Evolutionary conservation across 2,113 vertebrate genomes (phyloP).

Genomic region (Abramis brama): DNA sequence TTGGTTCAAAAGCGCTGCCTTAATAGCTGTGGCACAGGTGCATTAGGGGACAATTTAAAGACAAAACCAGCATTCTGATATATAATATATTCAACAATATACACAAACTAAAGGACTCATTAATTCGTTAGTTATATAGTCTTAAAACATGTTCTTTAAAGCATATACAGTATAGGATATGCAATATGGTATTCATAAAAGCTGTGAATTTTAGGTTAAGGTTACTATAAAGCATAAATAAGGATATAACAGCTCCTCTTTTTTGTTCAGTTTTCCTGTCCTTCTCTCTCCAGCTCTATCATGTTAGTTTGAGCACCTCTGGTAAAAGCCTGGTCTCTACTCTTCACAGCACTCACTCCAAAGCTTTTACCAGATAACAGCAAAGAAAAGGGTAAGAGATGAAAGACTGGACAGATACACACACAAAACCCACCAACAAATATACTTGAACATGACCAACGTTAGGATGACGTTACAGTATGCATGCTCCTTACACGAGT

Average conservation of each 20-base stretch:
- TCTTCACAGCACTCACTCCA: slow-evolving; percentile 65
- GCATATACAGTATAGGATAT: background rate
- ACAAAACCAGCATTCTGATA: no score
- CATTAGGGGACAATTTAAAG: no score
- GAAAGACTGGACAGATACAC: slow-evolving; percentile 31
- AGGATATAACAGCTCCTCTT: background rate
- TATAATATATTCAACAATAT: background rate
- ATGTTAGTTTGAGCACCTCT: slow-evolving; percentile 67
- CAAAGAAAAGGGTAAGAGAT: slow-evolving; percentile 54
- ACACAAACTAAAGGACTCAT: background rate
- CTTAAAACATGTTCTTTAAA: slow-evolving; percentile 6
- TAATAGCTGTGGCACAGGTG: no score
- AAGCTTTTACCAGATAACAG: slow-evolving; percentile 65
- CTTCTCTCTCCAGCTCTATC: slow-evolving; percentile 55
- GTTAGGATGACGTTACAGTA: slow-evolving; percentile 22
- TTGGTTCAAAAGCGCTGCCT: no score
- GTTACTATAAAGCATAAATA: background rate
- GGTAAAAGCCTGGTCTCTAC: slow-evolving; percentile 69
- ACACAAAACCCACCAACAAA: slow-evolving; percentile 15
- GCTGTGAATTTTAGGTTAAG: background rate
- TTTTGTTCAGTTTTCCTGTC: slow-evolving; percentile 39
- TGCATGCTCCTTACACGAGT: slow-evolving; percentile 1
- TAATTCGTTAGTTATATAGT: background rate
- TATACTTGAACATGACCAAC: slow-evolving; percentile 24
- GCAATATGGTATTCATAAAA: background rate